Percentiles rank a stretch among this genome's conserved stretches.
These are phyloP conservation scores for Pseudachorutes palmiensis DNA, from an alignment of 1,140 invertebrate species.

Conservation along the genomic window DNA sequence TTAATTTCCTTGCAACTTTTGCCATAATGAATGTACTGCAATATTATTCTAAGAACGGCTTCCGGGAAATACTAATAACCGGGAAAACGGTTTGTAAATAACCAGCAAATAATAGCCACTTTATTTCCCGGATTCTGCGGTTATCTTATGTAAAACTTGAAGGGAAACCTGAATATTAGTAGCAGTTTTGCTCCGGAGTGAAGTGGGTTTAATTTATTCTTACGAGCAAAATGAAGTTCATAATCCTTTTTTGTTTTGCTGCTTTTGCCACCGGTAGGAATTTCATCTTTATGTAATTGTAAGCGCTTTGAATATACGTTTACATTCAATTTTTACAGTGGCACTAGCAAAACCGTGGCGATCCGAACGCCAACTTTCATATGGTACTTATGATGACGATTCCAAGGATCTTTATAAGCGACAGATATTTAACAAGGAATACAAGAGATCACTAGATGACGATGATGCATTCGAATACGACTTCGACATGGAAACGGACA, in stretches of 20 bases:
- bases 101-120: background rate
- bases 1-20: no score
- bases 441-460: background rate
- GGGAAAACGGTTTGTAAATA: background rate
- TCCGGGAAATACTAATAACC: constrained; percentile 6
- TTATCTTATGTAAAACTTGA: background rate
- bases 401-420: background rate
- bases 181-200: background rate
- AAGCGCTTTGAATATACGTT: background rate
- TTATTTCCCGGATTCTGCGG: constrained; percentile 4
- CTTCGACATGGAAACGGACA: no score
- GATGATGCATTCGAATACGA: no score
- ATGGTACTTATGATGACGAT: background rate
- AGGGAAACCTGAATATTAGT: background rate
- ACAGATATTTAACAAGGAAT: background rate
- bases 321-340: background rate
- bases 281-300: background rate
- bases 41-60: background rate
- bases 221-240: background rate
- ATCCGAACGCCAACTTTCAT: background rate
- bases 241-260: background rate
- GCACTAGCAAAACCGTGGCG: background rate
- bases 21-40: no score
- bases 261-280: background rate
- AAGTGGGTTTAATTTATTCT: background rate